Base-by-base conservation (phyloP, 2,113 vertebrate species). In the Fregetta grallaria region DNA sequence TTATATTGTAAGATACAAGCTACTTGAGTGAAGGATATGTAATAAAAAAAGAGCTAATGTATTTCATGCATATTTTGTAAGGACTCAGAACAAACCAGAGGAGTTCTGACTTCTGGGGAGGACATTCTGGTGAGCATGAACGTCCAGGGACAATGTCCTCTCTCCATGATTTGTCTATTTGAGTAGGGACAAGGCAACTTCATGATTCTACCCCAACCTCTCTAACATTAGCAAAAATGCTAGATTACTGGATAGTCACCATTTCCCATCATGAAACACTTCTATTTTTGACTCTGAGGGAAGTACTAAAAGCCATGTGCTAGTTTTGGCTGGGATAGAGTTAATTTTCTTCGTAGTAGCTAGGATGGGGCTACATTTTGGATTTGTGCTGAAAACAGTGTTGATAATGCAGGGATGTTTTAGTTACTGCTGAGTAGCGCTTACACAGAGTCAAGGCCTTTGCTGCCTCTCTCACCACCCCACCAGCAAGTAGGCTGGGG, bases 91-190 rank as follows among this genome's bases (percentile, higher is more conserved):
- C 15, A 79, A 68, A 56, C 11, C 30, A 63, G 26, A 63, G 23
- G 19, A 49, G 3, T 49, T 40, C 30, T 76, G 66, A 52, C 32
- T 88, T 74, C 42, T 86, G 18, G 7, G 16, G 3, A 71, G 44
- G 16, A 49, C 1, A 0, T n/a, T 90, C 49, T 68, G 34, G 32
- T 56, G 27, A 55, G 22, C 36, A n/a, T 34, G 13, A 74, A 66
- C 9, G 17, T 47, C 19, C 36, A 34, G 32, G 6, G 50, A 20
- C 22, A 61, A 25, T 0, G 0, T 45, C 10, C 4, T 75, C 23
- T 40, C 21, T 55, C 52, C 6, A 11, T 40, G 6, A 26, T 40
- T 56, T 72, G 15, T 42, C 27, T 45, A 2, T 65, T n/a, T 44
- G 29, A 67, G 12, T 29, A 47, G 8, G 13, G 7, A 86, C 32